phyloP scores from a whole-genome alignment of 1,140 invertebrate species.

The Lasaia peninsularis region DNA sequence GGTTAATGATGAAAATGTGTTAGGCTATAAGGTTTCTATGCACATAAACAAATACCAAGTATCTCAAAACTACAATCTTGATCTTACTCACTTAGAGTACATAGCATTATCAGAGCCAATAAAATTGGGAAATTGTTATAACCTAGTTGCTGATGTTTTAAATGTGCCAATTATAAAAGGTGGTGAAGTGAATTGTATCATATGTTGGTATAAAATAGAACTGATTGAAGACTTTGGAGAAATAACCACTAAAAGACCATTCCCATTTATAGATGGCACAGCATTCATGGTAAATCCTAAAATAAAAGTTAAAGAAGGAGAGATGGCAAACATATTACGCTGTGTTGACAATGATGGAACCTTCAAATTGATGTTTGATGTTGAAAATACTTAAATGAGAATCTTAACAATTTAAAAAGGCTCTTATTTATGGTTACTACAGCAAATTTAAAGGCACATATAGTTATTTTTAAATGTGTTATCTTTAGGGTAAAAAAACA shows the following conservation, averaged over 20 bases:
- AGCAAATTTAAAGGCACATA: no score
- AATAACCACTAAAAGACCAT: constrained; percentile 43
- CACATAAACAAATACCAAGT: constrained; percentile 59
- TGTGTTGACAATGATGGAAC: constrained; percentile 47
- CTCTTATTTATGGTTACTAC: constrained; percentile 3
- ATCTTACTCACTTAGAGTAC: constrained; percentile 49
- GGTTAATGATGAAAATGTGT: constrained; percentile 53
- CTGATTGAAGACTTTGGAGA: constrained; percentile 42
- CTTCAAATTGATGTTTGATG: constrained; percentile 46
- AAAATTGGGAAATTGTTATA: constrained; percentile 32
- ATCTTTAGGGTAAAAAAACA: no score
- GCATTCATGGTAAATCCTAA: constrained; percentile 43
- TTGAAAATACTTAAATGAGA: constrained; percentile 27
- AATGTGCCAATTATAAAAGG: constrained; percentile 35
- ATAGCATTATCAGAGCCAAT: constrained; percentile 39
- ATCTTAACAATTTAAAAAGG: background rate
- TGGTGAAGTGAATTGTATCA: constrained; percentile 44
- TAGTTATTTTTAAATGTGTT: no score
- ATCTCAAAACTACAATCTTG: constrained; percentile 53
- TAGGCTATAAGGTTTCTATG: constrained; percentile 41
- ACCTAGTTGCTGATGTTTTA: constrained; percentile 32
- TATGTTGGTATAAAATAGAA: constrained; percentile 61
- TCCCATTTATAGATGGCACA: constrained; percentile 47
- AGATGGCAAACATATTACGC: constrained; percentile 37
- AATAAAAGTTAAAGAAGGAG: constrained; percentile 28